Evolutionary conservation across 2,113 vertebrate genomes (phyloP).

Genomic region (Corydoras sp.): DNA sequence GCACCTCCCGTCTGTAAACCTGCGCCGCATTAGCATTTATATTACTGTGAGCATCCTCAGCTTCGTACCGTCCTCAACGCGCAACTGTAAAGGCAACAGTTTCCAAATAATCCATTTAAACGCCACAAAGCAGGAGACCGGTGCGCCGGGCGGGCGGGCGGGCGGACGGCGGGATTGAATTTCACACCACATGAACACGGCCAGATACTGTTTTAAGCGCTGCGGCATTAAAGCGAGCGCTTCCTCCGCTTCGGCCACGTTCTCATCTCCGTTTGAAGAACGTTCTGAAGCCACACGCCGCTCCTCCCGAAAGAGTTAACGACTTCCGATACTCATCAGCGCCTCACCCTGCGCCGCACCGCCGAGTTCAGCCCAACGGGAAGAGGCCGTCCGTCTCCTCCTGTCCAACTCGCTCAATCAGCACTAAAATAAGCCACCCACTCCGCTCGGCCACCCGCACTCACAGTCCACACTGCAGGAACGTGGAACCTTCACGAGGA

Average conservation of each 20-base stretch:
- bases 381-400: slow-evolving; percentile 9
- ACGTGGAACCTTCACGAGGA: too few species aligned
- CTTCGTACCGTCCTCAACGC: background rate
- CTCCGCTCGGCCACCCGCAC: background rate
- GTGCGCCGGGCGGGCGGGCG: too few species aligned
- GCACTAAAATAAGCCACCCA: background rate
- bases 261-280: background rate
- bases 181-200: too few species aligned
- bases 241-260: too few species aligned
- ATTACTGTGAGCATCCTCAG: slow-evolving; percentile 33
- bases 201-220: too few species aligned
- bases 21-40: slow-evolving; percentile 50
- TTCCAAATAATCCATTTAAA: too few species aligned
- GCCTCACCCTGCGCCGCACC: background rate
- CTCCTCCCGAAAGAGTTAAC: background rate
- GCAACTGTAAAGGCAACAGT: too few species aligned
- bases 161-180: too few species aligned
- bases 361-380: background rate
- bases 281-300: background rate
- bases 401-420: slow-evolving; percentile 7
- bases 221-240: too few species aligned
- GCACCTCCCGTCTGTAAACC: slow-evolving; percentile 46
- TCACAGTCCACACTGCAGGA: too few species aligned
- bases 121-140: too few species aligned
- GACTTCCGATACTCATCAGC: slow-evolving; percentile 6